Base-by-base conservation (phyloP, 2,888 invertebrate genomes). In the Trypoxylon attenuatum region DNA sequence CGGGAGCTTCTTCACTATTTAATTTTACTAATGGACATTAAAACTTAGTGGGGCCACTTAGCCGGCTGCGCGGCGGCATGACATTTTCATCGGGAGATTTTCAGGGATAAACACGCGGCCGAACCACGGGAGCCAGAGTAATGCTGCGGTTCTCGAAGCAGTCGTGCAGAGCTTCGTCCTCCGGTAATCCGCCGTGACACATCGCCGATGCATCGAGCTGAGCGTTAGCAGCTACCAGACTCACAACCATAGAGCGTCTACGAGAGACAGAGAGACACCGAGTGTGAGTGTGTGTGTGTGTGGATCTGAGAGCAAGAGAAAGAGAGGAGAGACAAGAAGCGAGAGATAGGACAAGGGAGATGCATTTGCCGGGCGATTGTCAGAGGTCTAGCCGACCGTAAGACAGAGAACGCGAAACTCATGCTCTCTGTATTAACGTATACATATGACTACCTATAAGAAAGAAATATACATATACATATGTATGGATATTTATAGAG, bases 111-210 rank as follows among this genome's bases (percentile, higher is more conserved):
- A 64, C 62, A 76, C 65, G 43, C 39, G 55, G 51, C 33, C 33
- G 19, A 47, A 59, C 52, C 51, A 45, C 45, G 53, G 46, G 21
- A 55, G 58, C 62, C 41, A 64, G 58, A 65, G 66, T 71, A 71
- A 62, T 61, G 64, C 63, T 73, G 65, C 43, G 64, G 57, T 76
- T 70, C 62, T 52, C 58, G 54, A 67, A 46, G 62, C 59, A 66
- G 56, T 61, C 46, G 66, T 53, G 73, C 73, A 33, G 54, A 57
- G 59, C 64, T 47, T 51, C 53, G 66, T 67, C 53, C 57, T 21
- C 52, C 52, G 68, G 64, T 77, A 77, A 76, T 76, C 69, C 69
- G 63, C 53, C 56, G 53, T 74, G 76, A 77, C 69, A 59, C 66
- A 75, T 76, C 60, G 59, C 63, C 71, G 62, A 75, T 77, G 63